phyloP scores from a whole-genome alignment of 2,797 vertebrate genomes.

The Halcyon chelicuti region DNA sequence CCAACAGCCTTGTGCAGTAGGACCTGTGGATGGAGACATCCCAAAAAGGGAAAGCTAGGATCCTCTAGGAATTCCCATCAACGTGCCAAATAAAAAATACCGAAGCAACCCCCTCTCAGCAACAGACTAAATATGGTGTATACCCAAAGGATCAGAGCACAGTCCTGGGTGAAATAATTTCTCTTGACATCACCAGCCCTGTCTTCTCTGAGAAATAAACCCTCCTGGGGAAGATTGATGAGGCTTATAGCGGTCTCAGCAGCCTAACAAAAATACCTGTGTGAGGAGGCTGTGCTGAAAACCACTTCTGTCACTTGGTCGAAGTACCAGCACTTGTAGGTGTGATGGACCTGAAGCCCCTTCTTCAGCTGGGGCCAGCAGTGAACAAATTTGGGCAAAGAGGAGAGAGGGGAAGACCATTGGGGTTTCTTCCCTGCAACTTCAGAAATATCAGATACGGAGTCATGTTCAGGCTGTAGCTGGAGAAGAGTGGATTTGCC shows the following conservation, averaged over 20 bases:
- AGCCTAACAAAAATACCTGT: neutral
- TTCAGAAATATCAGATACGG: neutral
- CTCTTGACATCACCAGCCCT: constrained; percentile 56
- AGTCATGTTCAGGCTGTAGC: neutral
- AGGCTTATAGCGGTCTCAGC: neutral
- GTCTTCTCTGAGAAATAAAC: constrained; percentile 41
- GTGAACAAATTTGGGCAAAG: neutral
- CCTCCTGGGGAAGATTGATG: constrained; percentile 19
- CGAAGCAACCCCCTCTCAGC: constrained; percentile 78
- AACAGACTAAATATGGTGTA: constrained; percentile 98
- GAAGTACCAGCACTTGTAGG: neutral
- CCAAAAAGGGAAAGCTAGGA: constrained; percentile 86
- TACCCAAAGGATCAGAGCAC: constrained; percentile 57
- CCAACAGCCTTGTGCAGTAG: constrained; percentile 52
- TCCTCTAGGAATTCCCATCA: constrained; percentile 90
- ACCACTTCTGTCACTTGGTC: neutral
- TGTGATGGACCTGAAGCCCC: neutral
- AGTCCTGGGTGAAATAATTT: constrained; percentile 46
- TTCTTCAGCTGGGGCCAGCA: neutral
- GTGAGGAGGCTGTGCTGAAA: neutral
- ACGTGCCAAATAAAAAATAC: constrained; percentile 87
- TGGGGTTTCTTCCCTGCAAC: neutral
- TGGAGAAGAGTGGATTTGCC: neutral
- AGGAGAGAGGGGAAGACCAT: neutral
- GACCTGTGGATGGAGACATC: constrained; percentile 77